These are phyloP conservation scores for Limenitis camilla DNA, from an alignment of 2,888 invertebrate species.

Conservation along the genomic window DNA sequence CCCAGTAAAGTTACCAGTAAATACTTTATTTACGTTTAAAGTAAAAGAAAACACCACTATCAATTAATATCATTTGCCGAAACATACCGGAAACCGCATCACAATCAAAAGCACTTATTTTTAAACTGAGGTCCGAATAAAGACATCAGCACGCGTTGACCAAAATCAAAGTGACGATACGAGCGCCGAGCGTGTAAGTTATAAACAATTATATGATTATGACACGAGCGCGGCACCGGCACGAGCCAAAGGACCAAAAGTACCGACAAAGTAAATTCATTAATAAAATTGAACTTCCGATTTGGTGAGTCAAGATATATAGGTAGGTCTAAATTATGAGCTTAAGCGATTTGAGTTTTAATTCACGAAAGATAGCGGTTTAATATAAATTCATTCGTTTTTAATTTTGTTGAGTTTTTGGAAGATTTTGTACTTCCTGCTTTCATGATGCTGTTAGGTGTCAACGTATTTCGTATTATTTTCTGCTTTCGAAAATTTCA, in stretches of 20 bases:
- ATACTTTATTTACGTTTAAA: no score
- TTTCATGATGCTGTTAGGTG: no score
- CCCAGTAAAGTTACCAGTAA: no score
- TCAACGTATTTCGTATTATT: no score
- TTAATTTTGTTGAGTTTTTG: background rate
- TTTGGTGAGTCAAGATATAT: slow-evolving; percentile 31
- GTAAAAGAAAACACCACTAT: no score
- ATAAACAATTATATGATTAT: slow-evolving; percentile 6
- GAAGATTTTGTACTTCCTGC: no score
- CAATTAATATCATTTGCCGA: no score
- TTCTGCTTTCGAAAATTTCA: no score
- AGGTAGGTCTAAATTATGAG: slow-evolving; percentile 19
- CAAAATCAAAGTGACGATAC: no score
- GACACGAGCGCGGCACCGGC: slow-evolving; percentile 7
- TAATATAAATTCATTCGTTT: no score
- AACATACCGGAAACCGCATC: no score
- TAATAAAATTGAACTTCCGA: slow-evolving; percentile 55
- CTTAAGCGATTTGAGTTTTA: slow-evolving; percentile 21
- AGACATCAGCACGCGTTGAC: background rate
- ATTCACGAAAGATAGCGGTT: background rate
- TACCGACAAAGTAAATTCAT: slow-evolving; percentile 43
- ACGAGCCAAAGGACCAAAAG: slow-evolving; percentile 34
- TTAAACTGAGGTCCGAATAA: background rate
- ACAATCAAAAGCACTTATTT: no score
- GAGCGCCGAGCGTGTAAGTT: background rate